Evolutionary conservation across 2,888 invertebrate genomes (phyloP).

Genomic region (Myopa testacea): DNA sequence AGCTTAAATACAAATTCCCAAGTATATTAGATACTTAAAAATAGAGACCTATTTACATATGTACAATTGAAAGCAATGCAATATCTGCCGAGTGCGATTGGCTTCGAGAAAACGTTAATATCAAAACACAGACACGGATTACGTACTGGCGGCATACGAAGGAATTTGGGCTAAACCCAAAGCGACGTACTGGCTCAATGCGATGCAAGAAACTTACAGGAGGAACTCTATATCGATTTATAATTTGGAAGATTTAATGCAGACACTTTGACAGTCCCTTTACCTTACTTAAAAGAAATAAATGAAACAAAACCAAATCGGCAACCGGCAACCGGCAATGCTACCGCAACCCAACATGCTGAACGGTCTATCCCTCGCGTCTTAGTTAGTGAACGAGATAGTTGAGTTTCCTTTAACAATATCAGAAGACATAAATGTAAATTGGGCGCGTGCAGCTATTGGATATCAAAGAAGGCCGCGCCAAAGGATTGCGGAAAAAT

Average conservation of each 20-base stretch:
- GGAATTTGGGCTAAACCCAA: conserved; percentile 5
- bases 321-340: conserved; percentile 37
- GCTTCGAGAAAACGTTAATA: conserved; percentile 17
- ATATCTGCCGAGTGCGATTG: conserved; percentile 48
- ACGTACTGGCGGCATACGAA: conserved; percentile 15
- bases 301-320: conserved; percentile 46
- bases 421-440: conserved; percentile 69
- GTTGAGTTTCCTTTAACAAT: conserved; percentile 46
- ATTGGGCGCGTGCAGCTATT: conserved; percentile 69
- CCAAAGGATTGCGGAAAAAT: conserved; percentile 26
- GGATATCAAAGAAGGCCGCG: conserved; percentile 67
- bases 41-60: neutral
- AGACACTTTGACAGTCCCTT: conserved; percentile 60
- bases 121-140: neutral
- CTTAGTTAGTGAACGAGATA: conserved; percentile 33
- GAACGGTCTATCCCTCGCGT: conserved; percentile 40
- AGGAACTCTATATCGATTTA: conserved; percentile 53
- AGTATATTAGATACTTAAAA: neutral
- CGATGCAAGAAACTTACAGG: conserved; percentile 11
- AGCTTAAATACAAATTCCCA: no score
- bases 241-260: conserved; percentile 59
- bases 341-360: conserved; percentile 48
- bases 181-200: conserved; percentile 9
- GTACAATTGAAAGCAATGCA: neutral
- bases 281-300: conserved; percentile 50